phyloP scores from a whole-genome alignment of 2,113 vertebrate species.

The Actenoides lindsayi region DNA sequence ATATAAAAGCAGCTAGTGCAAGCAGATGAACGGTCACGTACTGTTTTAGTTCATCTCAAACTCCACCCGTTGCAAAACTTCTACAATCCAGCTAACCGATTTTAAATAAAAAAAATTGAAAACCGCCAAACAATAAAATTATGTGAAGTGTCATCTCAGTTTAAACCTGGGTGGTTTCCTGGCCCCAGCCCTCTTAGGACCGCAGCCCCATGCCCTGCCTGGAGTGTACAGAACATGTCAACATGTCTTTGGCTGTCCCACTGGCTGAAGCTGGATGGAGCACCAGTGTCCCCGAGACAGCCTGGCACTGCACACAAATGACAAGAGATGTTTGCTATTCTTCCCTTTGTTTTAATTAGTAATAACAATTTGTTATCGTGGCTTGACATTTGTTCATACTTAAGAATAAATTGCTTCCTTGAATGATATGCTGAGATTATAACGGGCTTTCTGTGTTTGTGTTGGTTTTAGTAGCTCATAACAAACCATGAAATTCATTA shows the following conservation, averaged over 20 bases:
- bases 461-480: conserved; percentile 54
- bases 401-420: conserved; percentile 42
- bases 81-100: background rate
- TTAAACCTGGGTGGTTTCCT: background rate
- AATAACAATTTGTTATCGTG: conserved; percentile 44
- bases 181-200: background rate
- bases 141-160: background rate
- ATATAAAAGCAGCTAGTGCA: background rate
- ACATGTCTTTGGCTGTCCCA: background rate
- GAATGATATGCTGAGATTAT: conserved; percentile 62
- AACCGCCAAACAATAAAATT: background rate
- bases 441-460: conserved; percentile 39
- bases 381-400: conserved; percentile 60
- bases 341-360: conserved; percentile 57
- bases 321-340: conserved; percentile 24
- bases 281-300: background rate
- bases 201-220: background rate
- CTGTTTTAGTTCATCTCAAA: background rate
- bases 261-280: background rate
- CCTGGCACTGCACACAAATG: background rate
- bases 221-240: background rate
- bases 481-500: conserved; percentile 57
- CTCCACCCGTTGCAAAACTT: background rate
- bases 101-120: background rate
- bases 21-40: background rate